Percentiles rank a stretch among this genome's conserved stretches.
phyloP scores from a whole-genome alignment of 1,140 invertebrate species.

The Drosophila lini region DNA sequence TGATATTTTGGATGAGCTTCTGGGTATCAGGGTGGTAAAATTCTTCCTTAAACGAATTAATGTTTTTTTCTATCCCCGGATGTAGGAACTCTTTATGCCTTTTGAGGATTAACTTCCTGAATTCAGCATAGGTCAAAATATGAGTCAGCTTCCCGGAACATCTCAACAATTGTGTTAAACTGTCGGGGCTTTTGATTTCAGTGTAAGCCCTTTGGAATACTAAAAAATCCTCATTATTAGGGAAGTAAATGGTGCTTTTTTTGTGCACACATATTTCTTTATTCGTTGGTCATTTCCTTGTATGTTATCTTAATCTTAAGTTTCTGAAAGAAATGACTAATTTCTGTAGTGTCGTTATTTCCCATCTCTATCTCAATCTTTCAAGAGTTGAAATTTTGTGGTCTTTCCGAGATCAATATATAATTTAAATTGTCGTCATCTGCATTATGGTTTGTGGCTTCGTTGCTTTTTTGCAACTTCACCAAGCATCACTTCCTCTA shows the following conservation, averaged over 20 bases:
- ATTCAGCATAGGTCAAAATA: neutral
- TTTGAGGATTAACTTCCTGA: neutral
- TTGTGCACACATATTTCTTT: no score
- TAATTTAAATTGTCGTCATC: no score
- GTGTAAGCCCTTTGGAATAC: neutral
- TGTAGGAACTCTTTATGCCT: neutral
- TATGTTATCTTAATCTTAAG: no score
- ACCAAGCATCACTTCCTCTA: neutral
- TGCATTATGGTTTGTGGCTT: neutral
- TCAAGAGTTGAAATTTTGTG: no score
- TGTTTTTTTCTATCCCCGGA: neutral
- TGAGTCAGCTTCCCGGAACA: neutral
- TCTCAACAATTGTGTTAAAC: no score
- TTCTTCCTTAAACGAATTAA: neutral
- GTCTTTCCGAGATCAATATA: no score
- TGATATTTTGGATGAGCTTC: neutral
- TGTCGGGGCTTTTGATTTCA: neutral
- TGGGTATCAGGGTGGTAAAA: neutral
- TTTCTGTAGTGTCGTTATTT: no score
- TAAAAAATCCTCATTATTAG: neutral
- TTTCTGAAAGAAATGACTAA: no score
- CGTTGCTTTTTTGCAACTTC: neutral
- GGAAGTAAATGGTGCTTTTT: neutral
- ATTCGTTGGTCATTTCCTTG: no score
- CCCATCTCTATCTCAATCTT: no score